Evolutionary conservation across 2,888 invertebrate species (phyloP).

Genomic region (Watsonalla binaria): DNA sequence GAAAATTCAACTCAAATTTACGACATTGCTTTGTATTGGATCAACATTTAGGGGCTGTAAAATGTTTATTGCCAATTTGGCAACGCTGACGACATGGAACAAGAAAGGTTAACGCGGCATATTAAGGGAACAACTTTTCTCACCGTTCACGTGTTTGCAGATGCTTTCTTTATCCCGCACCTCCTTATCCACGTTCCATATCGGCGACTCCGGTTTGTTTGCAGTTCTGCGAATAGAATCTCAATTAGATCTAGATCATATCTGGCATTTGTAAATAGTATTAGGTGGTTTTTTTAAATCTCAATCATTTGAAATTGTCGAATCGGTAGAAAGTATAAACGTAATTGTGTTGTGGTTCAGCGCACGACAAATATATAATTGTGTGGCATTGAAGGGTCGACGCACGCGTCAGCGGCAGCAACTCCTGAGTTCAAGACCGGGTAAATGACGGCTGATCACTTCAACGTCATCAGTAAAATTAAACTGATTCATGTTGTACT

Average conservation of each 20-base stretch:
- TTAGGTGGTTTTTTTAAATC: background rate
- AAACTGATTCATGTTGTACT: constrained; percentile 47
- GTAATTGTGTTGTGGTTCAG: constrained; percentile 41
- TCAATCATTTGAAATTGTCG: background rate
- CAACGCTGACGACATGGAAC: constrained; percentile 12
- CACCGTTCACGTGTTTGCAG: constrained; percentile 69
- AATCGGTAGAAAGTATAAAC: constrained; percentile 24
- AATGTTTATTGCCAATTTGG: constrained; percentile 26
- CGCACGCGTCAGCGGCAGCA: constrained; percentile 43
- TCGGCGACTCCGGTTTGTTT: constrained; percentile 67
- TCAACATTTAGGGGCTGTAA: constrained; percentile 23
- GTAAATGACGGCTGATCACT: constrained; percentile 32
- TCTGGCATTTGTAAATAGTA: background rate
- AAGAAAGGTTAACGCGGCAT: constrained; percentile 18
- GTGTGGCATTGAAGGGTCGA: constrained; percentile 63
- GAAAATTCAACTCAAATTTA: constrained; percentile 22
- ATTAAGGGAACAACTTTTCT: constrained; percentile 29
- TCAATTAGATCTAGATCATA: constrained; percentile 30
- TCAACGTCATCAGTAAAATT: constrained; percentile 65
- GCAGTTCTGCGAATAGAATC: constrained; percentile 55
- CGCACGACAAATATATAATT: constrained; percentile 55
- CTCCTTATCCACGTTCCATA: constrained; percentile 65
- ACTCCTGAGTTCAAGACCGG: constrained; percentile 55
- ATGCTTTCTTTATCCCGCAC: constrained; percentile 55
- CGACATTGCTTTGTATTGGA: constrained; percentile 13